Evolutionary conservation across 2,797 vertebrate species (phyloP).

Genomic region (Cyprinella venusta): DNA sequence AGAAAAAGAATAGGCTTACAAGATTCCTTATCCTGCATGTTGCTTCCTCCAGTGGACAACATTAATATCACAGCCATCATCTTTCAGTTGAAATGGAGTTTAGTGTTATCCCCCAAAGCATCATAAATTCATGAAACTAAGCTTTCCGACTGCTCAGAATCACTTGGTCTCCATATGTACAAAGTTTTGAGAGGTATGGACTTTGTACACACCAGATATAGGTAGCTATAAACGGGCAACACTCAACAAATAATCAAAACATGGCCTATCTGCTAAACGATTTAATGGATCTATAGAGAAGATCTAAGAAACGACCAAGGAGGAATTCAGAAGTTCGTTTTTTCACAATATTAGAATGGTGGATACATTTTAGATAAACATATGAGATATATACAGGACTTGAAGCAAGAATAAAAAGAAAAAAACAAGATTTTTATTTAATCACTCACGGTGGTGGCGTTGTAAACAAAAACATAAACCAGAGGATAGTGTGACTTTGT

Average conservation of each 20-base stretch:
- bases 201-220: neutral
- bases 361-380: neutral
- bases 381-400: neutral
- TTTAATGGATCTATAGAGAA: neutral
- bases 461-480: neutral
- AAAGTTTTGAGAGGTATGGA: neutral
- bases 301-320: neutral
- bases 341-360: neutral
- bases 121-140: neutral
- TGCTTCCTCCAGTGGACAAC: neutral
- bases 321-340: neutral
- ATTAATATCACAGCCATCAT: neutral
- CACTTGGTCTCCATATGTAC: neutral
- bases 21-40: neutral
- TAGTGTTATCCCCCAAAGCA: neutral
- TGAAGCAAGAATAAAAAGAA: no score
- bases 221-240: neutral
- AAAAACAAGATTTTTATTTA: no score
- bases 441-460: neutral
- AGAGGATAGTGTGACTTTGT: neutral
- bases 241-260: neutral
- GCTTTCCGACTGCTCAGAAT: neutral
- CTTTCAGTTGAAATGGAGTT: neutral
- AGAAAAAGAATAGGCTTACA: neutral
- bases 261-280: neutral